Base-by-base conservation (phyloP, 2,888 invertebrate species). In the Notodonta dromedarius region DNA sequence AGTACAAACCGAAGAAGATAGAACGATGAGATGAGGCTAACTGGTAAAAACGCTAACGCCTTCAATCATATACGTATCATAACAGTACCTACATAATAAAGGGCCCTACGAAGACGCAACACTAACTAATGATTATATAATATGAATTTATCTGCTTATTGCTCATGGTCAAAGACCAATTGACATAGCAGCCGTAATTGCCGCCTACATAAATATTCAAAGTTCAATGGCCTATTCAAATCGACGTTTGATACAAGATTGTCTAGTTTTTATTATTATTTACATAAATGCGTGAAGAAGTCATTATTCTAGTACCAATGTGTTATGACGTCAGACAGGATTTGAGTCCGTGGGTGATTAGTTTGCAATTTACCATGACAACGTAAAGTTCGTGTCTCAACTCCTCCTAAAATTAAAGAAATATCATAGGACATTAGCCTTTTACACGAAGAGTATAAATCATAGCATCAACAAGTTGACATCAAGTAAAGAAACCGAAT, bases 221-320 rank as follows among this genome's bases (percentile, higher is more conserved):
- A 72, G 82, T 79, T 82, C 71, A 78, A 73, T 71, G 70, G 80
- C 77, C 83, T 70, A 24, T 44, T 61, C 66, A 66, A 74, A 71
- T 78, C 70, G 74, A 78, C 69, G 56, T 56, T 70, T 68, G 56
- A 70, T 62, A 65, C 64, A 62, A 67, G 56, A 66, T 68, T 66
- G 67, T 67, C 64, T 46, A 62, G 14, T 50, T 58, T 56, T 24
- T 59, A 24, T 24, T 24, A 24, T 24, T 24, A 65, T 62, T 58
- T 65, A 57, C 59, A 59, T 60, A 60, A 53, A 54, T 57, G 50
- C 35, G 32, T 52, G 52, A 52, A 32, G 52, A 35, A 52, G 32
- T 2, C 12, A 24, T 0, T 52, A 52, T 52, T 13, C 32, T 13
- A 52, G 52, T 35, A 52, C 32, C 24, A 24, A 7, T 51, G 24